Evolutionary conservation across 2,797 vertebrate genomes (phyloP).

Genomic region (Mastacembelus armatus): DNA sequence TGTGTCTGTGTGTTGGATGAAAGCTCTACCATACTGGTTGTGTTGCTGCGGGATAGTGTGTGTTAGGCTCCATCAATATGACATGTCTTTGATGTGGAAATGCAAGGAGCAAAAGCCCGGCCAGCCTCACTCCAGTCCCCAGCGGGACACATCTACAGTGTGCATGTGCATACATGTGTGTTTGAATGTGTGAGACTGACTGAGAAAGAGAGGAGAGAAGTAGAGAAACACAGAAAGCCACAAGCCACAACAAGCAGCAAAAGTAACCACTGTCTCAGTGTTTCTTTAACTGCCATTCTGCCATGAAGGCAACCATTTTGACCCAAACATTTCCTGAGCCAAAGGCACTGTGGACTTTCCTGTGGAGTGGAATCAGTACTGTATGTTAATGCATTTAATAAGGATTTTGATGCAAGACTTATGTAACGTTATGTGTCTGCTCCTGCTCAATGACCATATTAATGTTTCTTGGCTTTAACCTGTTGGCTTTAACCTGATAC

Average conservation of each 20-base stretch:
- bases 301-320: slow-evolving; percentile 25
- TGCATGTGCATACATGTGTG: slow-evolving; percentile 45
- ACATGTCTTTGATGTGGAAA: slow-evolving; percentile 85
- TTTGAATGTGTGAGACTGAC: slow-evolving; percentile 20
- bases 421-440: slow-evolving; percentile 6
- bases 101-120: slow-evolving; percentile 73
- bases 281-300: slow-evolving; percentile 26
- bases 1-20: slow-evolving; percentile 61
- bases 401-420: neutral
- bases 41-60: slow-evolving; percentile 76
- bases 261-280: slow-evolving; percentile 27
- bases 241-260: slow-evolving; percentile 47
- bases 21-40: slow-evolving; percentile 58
- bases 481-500: slow-evolving; percentile 12
- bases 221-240: slow-evolving; percentile 29
- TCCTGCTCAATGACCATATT: slow-evolving; percentile 8
- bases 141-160: slow-evolving; percentile 66
- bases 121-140: slow-evolving; percentile 71
- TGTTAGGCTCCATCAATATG: slow-evolving; percentile 78
- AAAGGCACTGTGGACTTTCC: slow-evolving; percentile 8
- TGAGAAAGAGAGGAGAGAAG: neutral
- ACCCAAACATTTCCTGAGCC: slow-evolving; percentile 29
- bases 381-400: slow-evolving; percentile 37
- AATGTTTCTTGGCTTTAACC: slow-evolving; percentile 1
- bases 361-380: slow-evolving; percentile 23